Percentiles rank a stretch among this genome's conserved stretches.
These are phyloP conservation scores for Perithous albicinctus DNA, from an alignment of 2,888 invertebrate genomes.

Conservation along the genomic window DNA sequence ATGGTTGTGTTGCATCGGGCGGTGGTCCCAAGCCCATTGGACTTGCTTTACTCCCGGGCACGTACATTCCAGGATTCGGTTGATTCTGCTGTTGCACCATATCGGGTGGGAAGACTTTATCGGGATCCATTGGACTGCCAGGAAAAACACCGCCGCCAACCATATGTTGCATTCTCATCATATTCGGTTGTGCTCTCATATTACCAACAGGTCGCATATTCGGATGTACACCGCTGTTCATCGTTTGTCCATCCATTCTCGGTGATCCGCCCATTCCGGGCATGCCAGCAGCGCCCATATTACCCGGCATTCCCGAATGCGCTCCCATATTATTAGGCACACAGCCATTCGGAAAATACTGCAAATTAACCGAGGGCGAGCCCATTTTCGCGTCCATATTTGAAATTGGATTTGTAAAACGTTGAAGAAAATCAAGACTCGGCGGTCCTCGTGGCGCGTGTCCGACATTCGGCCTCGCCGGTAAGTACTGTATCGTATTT, in stretches of 20 bases:
- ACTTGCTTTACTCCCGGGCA: slow-evolving; percentile 86
- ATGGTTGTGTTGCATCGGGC: slow-evolving; percentile 89
- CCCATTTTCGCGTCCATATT: slow-evolving; percentile 90
- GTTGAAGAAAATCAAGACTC: slow-evolving; percentile 94
- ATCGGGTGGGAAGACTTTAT: slow-evolving; percentile 83
- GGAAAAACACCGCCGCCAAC: slow-evolving; percentile 83
- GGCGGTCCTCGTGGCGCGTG: slow-evolving; percentile 93
- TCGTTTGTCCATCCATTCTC: slow-evolving; percentile 85
- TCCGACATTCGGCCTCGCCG: slow-evolving; percentile 95
- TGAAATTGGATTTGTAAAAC: slow-evolving; percentile 94
- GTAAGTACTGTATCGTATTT: slow-evolving; percentile 99
- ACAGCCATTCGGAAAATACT: slow-evolving; percentile 90
- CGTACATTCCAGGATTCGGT: slow-evolving; percentile 87
- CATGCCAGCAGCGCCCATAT: slow-evolving; percentile 84
- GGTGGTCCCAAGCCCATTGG: slow-evolving; percentile 86
- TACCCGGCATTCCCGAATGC: slow-evolving; percentile 84
- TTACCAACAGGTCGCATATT: slow-evolving; percentile 85
- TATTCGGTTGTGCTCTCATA: slow-evolving; percentile 82
- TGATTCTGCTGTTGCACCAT: slow-evolving; percentile 83
- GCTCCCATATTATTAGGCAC: slow-evolving; percentile 85
- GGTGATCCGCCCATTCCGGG: slow-evolving; percentile 80
- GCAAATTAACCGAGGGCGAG: slow-evolving; percentile 87
- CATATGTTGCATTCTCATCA: slow-evolving; percentile 84
- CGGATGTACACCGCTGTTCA: slow-evolving; percentile 81
- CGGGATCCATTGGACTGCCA: slow-evolving; percentile 82